These are phyloP conservation scores for Agrochola lychnidis DNA, from an alignment of 2,888 invertebrate genomes.

Conservation along the genomic window DNA sequence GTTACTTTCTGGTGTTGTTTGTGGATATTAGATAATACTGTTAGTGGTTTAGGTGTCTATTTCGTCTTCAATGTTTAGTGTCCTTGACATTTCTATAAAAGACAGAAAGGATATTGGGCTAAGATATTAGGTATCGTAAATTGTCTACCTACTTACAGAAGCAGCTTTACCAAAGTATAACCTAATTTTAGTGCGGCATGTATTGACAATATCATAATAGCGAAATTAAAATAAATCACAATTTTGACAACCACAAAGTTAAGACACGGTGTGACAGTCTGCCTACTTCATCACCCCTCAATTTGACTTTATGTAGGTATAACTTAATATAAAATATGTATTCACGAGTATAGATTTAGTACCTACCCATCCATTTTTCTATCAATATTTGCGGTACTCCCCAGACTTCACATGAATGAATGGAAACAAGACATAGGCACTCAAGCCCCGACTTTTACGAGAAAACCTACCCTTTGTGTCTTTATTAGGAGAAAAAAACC, in stretches of 20 bases:
- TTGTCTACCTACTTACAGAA: background rate
- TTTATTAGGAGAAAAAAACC: slow-evolving; percentile 22
- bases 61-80: background rate
- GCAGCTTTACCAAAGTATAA: background rate
- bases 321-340: background rate
- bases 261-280: slow-evolving; percentile 31
- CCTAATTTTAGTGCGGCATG: background rate
- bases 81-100: background rate
- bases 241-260: background rate
- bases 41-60: slow-evolving; percentile 9
- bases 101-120: background rate
- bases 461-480: background rate
- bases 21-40: slow-evolving; percentile 9
- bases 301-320: background rate
- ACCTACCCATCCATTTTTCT: background rate
- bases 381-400: background rate
- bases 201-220: background rate
- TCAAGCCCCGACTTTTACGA: slow-evolving; percentile 7
- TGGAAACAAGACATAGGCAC: slow-evolving; percentile 10
- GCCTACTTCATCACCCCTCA: background rate
- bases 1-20: background rate
- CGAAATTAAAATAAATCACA: background rate
- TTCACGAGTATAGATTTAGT: background rate
- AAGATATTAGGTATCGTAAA: background rate
- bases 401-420: slow-evolving; percentile 12